These are phyloP conservation scores for Trachelus stipa DNA, from an alignment of 2,888 invertebrate species.

Conservation along the genomic window DNA sequence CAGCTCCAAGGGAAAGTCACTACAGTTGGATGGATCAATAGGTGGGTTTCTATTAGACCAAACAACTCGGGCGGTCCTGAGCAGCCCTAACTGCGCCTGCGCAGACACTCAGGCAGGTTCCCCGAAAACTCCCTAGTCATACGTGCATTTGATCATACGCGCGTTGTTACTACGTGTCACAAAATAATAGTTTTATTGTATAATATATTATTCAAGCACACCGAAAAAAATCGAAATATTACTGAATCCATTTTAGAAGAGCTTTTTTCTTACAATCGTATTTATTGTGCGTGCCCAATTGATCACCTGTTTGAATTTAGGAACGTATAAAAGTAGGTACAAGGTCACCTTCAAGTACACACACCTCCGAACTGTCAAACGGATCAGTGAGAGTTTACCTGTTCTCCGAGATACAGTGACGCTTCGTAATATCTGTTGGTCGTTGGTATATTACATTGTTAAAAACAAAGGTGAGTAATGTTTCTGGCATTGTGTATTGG, in stretches of 20 bases:
- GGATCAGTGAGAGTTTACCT: slow-evolving; percentile 5
- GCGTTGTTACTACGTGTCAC: not conserved
- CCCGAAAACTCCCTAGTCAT: not conserved
- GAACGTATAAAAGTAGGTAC: slow-evolving; percentile 52
- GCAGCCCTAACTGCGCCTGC: not conserved
- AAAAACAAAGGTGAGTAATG: not conserved
- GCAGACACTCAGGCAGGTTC: not conserved
- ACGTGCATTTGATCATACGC: not conserved
- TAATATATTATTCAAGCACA: not conserved
- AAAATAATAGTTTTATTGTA: not conserved
- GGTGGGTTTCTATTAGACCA: not conserved
- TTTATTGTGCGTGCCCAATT: not conserved
- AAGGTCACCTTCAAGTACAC: slow-evolving; percentile 60
- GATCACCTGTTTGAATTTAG: not conserved
- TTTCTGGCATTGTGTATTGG: not conserved
- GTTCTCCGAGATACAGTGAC: not conserved
- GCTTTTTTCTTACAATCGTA: not conserved
- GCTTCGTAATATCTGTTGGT: not conserved
- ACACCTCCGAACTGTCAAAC: slow-evolving; percentile 51
- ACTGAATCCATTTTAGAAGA: not conserved
- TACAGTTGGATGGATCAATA: not conserved
- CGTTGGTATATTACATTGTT: not conserved
- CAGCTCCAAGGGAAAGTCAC: not conserved
- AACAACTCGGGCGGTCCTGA: not conserved
- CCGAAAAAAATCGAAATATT: not conserved